These are phyloP conservation scores for Thymallus thymallus DNA, from an alignment of 2,113 vertebrate species.

Conservation along the genomic window DNA sequence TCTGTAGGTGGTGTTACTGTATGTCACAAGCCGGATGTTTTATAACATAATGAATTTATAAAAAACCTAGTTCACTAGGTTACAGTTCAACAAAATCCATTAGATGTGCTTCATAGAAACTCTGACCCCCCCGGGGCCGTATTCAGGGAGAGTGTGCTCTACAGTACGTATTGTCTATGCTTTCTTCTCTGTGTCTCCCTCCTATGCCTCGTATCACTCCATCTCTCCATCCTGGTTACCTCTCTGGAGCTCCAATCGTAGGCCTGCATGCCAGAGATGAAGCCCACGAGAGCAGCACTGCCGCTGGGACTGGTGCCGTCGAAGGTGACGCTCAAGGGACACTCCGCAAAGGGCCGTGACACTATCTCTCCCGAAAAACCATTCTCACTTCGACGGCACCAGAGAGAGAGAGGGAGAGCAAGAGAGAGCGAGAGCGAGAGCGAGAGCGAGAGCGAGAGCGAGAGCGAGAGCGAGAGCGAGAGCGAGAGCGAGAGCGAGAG, in stretches of 20 bases:
- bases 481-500: background rate
- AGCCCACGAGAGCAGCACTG: constrained; percentile 70
- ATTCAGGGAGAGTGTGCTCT: too few species aligned
- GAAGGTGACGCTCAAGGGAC: constrained; percentile 70
- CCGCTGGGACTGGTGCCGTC: constrained; percentile 68
- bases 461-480: background rate
- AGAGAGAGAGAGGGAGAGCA: constrained; percentile 3
- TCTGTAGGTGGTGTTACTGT: background rate
- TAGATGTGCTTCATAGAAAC: too few species aligned
- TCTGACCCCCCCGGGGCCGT: too few species aligned
- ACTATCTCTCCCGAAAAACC: constrained; percentile 73
- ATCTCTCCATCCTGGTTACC: constrained; percentile 49
- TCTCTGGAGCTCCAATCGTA: constrained; percentile 59
- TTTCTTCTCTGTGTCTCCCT: too few species aligned
- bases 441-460: constrained; percentile 6
- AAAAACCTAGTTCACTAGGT: too few species aligned
- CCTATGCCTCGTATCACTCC: background rate
- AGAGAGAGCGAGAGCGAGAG: background rate
- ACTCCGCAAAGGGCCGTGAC: constrained; percentile 46
- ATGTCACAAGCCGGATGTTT: background rate
- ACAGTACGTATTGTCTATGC: too few species aligned
- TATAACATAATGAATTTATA: background rate
- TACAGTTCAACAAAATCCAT: background rate
- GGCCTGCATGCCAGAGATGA: constrained; percentile 60
- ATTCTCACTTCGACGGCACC: constrained; percentile 65